Conservation (phyloP, 2,797 vertebrate species). For the Tadarida brasiliensis region DNA sequence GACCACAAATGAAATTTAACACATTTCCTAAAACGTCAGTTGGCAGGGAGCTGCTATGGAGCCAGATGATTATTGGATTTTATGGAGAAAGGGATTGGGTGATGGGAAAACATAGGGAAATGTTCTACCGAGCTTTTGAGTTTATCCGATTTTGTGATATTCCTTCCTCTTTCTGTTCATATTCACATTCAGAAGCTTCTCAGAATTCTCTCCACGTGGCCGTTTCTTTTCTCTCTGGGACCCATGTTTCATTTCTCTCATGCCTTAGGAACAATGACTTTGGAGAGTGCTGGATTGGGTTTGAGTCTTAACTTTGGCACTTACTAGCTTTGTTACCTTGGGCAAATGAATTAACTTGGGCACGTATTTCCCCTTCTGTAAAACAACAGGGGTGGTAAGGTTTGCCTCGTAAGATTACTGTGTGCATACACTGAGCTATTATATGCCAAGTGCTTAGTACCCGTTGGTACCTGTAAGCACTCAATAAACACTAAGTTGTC, state of each 20-base stretch:
- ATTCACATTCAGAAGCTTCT: background rate
- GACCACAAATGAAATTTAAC: background rate
- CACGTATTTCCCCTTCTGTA: constrained; percentile 1
- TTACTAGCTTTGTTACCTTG: constrained; percentile 61
- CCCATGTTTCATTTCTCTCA: background rate
- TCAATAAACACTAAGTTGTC: background rate
- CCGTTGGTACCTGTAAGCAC: background rate
- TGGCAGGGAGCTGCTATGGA: constrained; percentile 15
- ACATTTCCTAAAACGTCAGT: background rate
- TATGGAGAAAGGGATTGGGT: background rate
- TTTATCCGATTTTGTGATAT: background rate
- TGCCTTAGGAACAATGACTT: background rate
- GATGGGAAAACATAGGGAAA: background rate
- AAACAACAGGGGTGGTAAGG: background rate
- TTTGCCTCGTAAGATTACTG: background rate
- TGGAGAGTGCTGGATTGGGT: background rate
- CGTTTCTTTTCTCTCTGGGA: background rate
- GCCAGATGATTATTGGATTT: background rate
- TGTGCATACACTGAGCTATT: background rate
- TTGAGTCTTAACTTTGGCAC: constrained; percentile 44
- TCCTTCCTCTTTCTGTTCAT: background rate
- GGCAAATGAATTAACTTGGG: background rate
- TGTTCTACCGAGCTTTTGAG: background rate
- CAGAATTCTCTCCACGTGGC: background rate
- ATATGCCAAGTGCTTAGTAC: background rate